Conservation (phyloP, 2,888 invertebrate species). For the Pollenia labialis region DNA sequence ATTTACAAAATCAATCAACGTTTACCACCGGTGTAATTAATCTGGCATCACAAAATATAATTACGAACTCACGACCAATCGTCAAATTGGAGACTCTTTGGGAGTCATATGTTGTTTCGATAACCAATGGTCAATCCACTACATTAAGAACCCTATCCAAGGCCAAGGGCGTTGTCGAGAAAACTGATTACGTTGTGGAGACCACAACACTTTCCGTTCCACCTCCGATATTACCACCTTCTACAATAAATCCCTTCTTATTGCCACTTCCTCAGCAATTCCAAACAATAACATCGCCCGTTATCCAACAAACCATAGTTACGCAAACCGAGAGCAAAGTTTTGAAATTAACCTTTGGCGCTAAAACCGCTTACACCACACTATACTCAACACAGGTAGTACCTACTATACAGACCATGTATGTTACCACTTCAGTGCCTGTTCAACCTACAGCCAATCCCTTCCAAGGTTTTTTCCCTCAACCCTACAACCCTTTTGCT, state of each 20-base stretch:
- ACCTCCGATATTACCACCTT: constrained; percentile 53
- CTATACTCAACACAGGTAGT: constrained; percentile 92
- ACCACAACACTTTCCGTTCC: constrained; percentile 85
- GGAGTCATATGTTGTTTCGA: constrained; percentile 92
- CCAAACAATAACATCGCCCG: constrained; percentile 91
- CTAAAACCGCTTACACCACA: constrained; percentile 94
- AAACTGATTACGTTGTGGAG: constrained; percentile 91
- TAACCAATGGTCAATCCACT: constrained; percentile 90
- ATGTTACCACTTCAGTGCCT: constrained; percentile 91
- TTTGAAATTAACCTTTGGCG: constrained; percentile 94
- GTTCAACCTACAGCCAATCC: constrained; percentile 87
- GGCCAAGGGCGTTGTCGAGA: constrained; percentile 90
- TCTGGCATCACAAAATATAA: constrained; percentile 87
- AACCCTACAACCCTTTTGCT: constrained; percentile 90
- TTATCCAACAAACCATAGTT: constrained; percentile 91
- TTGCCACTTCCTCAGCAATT: constrained; percentile 88
- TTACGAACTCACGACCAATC: constrained; percentile 92
- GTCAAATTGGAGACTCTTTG: constrained; percentile 91
- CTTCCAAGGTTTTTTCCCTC: constrained; percentile 91
- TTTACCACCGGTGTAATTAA: constrained; percentile 35
- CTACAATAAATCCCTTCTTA: constrained; percentile 83
- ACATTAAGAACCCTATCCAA: constrained; percentile 91
- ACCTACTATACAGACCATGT: constrained; percentile 92
- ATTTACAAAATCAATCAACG: constrained; percentile 1
- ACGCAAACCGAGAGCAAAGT: constrained; percentile 92